Evolutionary conservation across 2,797 vertebrate species (phyloP), one percentile per base, ranked within the genome.

Genomic region (Macroramphosus scolopax): DNA sequence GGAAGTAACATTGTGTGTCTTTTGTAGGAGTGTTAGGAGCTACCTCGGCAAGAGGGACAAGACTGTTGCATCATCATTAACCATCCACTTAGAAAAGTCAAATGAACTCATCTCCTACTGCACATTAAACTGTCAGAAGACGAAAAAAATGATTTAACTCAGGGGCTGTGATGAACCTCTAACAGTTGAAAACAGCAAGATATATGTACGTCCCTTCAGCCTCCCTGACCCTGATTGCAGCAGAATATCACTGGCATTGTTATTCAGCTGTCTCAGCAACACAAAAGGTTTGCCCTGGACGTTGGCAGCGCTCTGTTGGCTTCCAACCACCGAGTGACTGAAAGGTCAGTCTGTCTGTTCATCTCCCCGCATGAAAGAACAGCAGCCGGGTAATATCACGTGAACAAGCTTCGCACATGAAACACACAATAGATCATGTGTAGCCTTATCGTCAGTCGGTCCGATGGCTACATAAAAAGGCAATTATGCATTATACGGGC

Each of bases 321-420:
- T 73, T 54, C 59, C 68, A 75, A 58, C 64, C 82, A 72, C 72
- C 59, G 57, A 79, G 55, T 70, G 75, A 84, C 74, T 75, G 72
- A 87, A 86, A 87, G 85, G 85, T 87, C 86, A 88, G 55, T 22
- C 71, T 82, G 85, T 85, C 80, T 81, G 74, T 82, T 85, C 62
- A 53, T 77, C 61, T 80, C 71, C 60, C 80, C 53, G 68, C 59
- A 54, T 70, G 78, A 82, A 68, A 77, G 73, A 72, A 31, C 73
- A 64, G 70, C 62, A 51, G 57, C 68, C 26, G 51, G 51, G 57
- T 46, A 54, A 67, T 59, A 72, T 46, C 78, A 82, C 46, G 9
- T 67, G 72, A 77, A 67, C 64, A 63, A 48, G 63, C 48, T 65
- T 67, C 59, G 56, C 61, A 42, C 35, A 8, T 31, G 50, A 51